Conservation (phyloP, 2,113 vertebrate species). For the Pluvianellus socialis region DNA sequence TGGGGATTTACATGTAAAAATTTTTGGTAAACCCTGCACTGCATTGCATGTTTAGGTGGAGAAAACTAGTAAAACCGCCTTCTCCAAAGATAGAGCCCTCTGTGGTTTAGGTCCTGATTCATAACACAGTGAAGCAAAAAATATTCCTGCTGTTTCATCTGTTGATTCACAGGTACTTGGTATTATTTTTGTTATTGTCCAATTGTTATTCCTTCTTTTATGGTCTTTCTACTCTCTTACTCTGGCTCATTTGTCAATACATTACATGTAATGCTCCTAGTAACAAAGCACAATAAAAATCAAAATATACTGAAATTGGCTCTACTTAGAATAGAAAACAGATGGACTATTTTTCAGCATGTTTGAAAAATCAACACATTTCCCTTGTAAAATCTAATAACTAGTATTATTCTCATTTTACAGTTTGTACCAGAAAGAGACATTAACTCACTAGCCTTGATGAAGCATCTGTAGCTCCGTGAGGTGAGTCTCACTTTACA, state of each 20-base stretch:
- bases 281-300: neutral
- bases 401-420: neutral
- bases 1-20: neutral
- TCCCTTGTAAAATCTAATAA: neutral
- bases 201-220: neutral
- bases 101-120: neutral
- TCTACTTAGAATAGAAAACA: neutral
- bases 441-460: neutral
- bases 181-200: neutral
- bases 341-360: neutral
- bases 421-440: neutral
- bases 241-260: neutral
- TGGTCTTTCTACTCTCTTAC: neutral
- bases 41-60: neutral
- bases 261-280: neutral
- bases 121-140: neutral
- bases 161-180: neutral
- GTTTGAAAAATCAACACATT: neutral
- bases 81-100: neutral
- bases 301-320: neutral
- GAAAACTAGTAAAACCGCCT: neutral
- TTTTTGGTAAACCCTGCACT: neutral
- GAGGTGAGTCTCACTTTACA: neutral
- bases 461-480: neutral
- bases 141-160: neutral